Evolutionary conservation across 2,888 invertebrate species (phyloP), one percentile per base, ranked within the genome.

Genomic region (Xanthorhoe designata): DNA sequence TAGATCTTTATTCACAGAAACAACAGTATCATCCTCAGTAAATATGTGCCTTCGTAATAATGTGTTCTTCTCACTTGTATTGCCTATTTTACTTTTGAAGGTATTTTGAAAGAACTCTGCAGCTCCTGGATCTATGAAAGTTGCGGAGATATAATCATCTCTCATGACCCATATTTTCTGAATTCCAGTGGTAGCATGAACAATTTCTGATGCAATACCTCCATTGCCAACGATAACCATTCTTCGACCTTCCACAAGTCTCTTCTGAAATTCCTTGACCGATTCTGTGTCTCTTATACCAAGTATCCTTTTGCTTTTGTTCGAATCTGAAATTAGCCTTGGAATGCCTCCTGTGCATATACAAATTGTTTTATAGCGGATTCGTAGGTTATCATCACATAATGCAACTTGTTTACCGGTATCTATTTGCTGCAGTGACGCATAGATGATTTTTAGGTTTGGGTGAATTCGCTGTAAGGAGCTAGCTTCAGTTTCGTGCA

Each of bases 181-280:
- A 57, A 98, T 95, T 17, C 96, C 96, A 82, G 95, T 94, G 15
- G 99, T 95, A 83, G 98, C 98, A 86, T 98, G 96, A 61, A 98
- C 97, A 75, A 99, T 94, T 94, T 99, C 99, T 49, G 98, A 99
- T 50, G 99, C 99, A 81, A 99, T 99, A 13, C 99, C 99, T 38
- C 99, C 99, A 94, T 99, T 99, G 8, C 99, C 99, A 57, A 99
- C 95, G 52, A 99, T 94, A 0, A 97, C 88, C 79, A 99, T 95
- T 86, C 95, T 95, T 53, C 95, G 95, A 0, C 98, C 95, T 63
- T 90, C 87, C 63, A 91, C 88, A 9, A 99, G 88, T 81, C 95
- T 95, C 32, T 95, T 86, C 77, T 97, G 95, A 80, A 99, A 96
- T 67, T 95, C 95, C 77, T 95, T 92, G 0, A 99, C 98, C 9